Evolutionary conservation across 2,797 vertebrate genomes (phyloP).

Genomic region (Glyptemys insculpta): DNA sequence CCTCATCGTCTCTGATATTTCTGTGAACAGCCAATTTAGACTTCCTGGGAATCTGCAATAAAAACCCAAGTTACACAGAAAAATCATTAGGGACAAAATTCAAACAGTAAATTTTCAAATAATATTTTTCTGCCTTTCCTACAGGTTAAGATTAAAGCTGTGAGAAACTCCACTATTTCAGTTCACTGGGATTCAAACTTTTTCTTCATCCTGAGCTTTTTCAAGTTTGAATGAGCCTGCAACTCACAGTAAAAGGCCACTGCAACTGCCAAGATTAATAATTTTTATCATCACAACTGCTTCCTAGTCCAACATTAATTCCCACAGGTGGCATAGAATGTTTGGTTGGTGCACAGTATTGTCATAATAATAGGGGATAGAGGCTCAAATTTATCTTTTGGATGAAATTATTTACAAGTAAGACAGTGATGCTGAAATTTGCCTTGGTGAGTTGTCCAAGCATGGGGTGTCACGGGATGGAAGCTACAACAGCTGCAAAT

Average conservation of each 20-base stretch:
- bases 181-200: not conserved
- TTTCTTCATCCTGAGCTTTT: not conserved
- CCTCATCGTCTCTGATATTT: slow-evolving; percentile 97
- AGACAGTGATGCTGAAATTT: not conserved
- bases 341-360: not conserved
- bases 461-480: not conserved
- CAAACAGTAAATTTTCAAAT: not conserved
- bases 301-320: not conserved
- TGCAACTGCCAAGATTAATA: not conserved
- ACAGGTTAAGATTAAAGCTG: not conserved
- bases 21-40: slow-evolving; percentile 95
- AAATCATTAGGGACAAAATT: not conserved
- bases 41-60: slow-evolving; percentile 93
- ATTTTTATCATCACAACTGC: not conserved
- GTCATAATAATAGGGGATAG: accelerated
- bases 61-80: slow-evolving; percentile 7
- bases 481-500: not conserved
- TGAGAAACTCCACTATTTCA: not conserved
- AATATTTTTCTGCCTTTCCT: not conserved
- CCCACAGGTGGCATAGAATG: not conserved
- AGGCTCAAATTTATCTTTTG: not conserved
- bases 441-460: not conserved
- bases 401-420: not conserved
- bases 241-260: not conserved
- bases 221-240: not conserved